Base-by-base conservation (phyloP, 2,113 vertebrate species). In the Strix aluco region DNA sequence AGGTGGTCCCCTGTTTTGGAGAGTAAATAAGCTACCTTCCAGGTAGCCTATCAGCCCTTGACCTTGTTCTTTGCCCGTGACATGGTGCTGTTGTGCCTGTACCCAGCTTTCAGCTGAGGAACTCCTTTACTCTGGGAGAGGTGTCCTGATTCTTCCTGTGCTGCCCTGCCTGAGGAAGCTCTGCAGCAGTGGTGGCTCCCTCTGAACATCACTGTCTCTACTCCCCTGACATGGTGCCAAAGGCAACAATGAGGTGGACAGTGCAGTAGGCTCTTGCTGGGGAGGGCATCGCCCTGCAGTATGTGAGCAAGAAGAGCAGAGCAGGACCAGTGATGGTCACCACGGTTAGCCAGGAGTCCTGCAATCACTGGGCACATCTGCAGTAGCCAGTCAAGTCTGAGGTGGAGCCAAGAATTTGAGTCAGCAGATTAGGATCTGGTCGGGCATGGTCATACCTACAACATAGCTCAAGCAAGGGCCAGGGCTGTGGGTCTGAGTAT, bases 161-260 rank as follows among this genome's bases (percentile, higher is more conserved):
- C 29, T 78, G 13, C 15, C 10, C 19, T 63, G 36, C 13, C 19
- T 13, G 12, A 55, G 34, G 15, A 89, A 72, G 47, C 20, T 85
- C 22, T 52, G 40, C 44, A 52, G 27, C 22, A 15, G 8, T 3
- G 8, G 7, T 34, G 20, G 5, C 10, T 74, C 10, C 14, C 11
- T 81, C 44, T n/a, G 23, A 73, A 47, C 1, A 2, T 38, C 52
- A 15, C 4, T 38, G 12, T 67, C 46, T 29, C 17, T 10, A 3
- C 20, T 26, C 6, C 12, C 13, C 6, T 3, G 2, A 3, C 5
- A 5, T 51, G 6, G 4, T 44, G 20, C 21, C 1, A 3, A 81
- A 85, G 57, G n/a, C 1, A 2, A 54, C 30, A 59, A 16, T 1
- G 5, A 62, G 12, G 13, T 25, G 21, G 25, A 21, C 5, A 71